Conservation (phyloP, 2,113 vertebrate species). For the Hipposideros armiger region DNA sequence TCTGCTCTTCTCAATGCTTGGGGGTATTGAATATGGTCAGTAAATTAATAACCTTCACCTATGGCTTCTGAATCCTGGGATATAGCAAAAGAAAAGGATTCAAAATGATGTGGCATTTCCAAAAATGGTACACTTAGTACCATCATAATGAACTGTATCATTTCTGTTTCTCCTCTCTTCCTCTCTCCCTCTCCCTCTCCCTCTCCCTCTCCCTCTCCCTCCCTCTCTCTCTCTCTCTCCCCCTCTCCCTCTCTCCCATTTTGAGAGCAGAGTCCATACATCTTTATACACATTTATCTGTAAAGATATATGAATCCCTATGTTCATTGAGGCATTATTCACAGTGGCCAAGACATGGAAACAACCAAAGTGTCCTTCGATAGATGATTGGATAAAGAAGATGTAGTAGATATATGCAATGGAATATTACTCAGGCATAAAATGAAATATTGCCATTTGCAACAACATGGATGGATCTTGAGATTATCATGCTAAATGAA, state of each 20-base stretch:
- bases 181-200: not conserved
- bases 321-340: not conserved
- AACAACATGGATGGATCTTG: no score
- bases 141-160: not conserved
- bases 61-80: conserved; percentile 9
- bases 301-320: not conserved
- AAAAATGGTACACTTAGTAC: not conserved
- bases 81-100: not conserved
- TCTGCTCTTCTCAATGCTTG: not conserved
- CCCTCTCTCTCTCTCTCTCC: not conserved
- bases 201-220: no score
- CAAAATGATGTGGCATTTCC: not conserved
- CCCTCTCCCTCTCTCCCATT: not conserved
- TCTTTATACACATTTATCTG: not conserved
- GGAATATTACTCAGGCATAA: no score
- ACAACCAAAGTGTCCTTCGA: no score
- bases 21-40: conserved; percentile 42
- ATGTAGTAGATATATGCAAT: no score
- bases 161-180: not conserved
- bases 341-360: no score
- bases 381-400: no score
- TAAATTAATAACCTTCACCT: conserved; percentile 34
- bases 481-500: no score
- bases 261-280: not conserved
- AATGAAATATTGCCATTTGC: no score